These are phyloP conservation scores for Myocastor coypus DNA, from an alignment of 2,113 vertebrate species.

Conservation along the genomic window DNA sequence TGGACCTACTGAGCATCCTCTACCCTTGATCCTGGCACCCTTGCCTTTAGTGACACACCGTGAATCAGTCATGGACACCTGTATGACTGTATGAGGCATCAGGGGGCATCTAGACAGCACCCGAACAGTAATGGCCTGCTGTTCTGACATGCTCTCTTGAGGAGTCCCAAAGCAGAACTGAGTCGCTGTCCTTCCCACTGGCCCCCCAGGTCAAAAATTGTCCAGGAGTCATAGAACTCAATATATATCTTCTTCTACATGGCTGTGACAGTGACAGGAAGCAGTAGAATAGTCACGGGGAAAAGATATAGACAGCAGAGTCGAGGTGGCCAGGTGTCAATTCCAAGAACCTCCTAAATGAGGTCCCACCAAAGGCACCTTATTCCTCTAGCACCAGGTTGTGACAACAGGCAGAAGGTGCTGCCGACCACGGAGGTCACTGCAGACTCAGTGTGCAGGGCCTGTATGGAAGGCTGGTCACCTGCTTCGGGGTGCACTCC, in stretches of 20 bases:
- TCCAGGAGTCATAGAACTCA: not conserved
- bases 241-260: not conserved
- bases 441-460: not conserved
- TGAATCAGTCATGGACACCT: not conserved
- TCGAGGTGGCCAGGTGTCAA: not conserved
- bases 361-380: not conserved
- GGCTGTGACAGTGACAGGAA: not conserved
- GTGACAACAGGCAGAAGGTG: not conserved
- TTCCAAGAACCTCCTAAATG: not conserved
- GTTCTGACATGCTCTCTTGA: not conserved
- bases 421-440: not conserved
- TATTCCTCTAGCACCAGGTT: not conserved
- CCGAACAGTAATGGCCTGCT: no score
- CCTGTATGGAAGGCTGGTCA: not conserved
- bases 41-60: not conserved
- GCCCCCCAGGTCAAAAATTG: not conserved
- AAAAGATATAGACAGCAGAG: not conserved
- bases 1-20: not conserved
- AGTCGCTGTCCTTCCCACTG: not conserved
- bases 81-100: not conserved
- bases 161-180: not conserved
- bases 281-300: not conserved
- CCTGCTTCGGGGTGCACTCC: not conserved
- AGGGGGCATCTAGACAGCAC: not conserved
- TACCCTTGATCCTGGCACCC: not conserved